Conservation (phyloP, 2,113 vertebrate genomes). For the Circaetus gallicus region DNA sequence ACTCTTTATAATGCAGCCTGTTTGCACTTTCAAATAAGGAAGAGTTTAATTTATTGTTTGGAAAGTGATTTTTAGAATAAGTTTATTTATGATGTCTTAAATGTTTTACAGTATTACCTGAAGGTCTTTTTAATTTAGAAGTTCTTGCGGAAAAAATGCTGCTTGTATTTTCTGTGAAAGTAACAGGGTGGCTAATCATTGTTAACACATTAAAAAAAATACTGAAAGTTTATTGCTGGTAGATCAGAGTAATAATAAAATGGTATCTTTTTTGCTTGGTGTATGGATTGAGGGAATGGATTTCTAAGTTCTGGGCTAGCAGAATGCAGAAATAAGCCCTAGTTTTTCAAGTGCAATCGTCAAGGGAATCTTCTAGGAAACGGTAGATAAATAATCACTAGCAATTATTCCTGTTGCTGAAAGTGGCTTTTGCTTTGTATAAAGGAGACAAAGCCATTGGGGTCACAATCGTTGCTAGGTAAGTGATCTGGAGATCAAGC, state of each 20-base stretch:
- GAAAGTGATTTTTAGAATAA: conserved; percentile 42
- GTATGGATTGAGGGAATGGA: not conserved
- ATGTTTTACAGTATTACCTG: conserved; percentile 13
- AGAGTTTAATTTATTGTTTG: conserved; percentile 58
- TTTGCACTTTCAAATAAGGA: conserved; percentile 52
- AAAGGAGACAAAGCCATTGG: not conserved
- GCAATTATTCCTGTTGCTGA: not conserved
- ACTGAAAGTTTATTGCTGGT: not conserved
- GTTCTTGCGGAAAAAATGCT: not conserved
- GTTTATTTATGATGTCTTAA: conserved; percentile 60
- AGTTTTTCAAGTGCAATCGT: not conserved
- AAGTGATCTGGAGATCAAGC: not conserved
- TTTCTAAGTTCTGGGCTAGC: not conserved
- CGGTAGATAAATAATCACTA: not conserved
- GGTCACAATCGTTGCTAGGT: not conserved
- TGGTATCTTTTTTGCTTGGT: not conserved
- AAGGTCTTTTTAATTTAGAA: conserved; percentile 44
- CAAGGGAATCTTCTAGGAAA: not conserved
- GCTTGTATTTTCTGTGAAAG: conserved; percentile 37
- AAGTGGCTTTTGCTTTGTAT: not conserved
- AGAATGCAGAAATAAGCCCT: not conserved
- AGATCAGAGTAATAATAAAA: not conserved
- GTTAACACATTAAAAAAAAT: not conserved
- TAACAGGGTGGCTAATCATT: not conserved
- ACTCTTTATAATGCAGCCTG: conserved; percentile 55